These are phyloP conservation scores for Smutsia temminckii DNA, from an alignment of 2,797 vertebrate genomes.

Conservation along the genomic window DNA sequence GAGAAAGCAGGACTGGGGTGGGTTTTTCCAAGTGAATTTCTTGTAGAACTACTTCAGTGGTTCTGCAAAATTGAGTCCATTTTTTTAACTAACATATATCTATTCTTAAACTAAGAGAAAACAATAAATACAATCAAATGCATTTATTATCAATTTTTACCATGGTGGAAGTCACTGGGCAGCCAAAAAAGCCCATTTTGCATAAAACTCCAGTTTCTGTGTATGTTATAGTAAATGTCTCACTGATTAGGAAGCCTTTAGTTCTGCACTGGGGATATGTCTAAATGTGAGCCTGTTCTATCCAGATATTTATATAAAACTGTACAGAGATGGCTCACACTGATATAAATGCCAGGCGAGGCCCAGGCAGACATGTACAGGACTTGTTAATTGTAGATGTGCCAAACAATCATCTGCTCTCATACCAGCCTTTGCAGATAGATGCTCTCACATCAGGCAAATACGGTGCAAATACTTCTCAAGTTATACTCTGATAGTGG, in stretches of 20 bases:
- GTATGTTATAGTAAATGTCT: neutral
- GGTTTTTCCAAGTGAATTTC: neutral
- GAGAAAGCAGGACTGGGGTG: neutral
- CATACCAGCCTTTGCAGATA: neutral
- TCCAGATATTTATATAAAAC: neutral
- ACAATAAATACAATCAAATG: neutral
- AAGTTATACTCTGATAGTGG: neutral
- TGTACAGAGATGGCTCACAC: neutral
- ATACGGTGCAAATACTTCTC: neutral
- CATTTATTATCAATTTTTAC: neutral
- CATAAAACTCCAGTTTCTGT: neutral
- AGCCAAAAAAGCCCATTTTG: neutral
- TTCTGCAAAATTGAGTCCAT: neutral
- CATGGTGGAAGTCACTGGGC: neutral
- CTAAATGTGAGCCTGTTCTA: neutral
- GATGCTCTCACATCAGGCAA: too few relatives aligned
- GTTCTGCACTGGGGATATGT: neutral
- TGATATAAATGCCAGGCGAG: neutral
- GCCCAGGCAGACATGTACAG: neutral
- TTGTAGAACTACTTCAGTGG: neutral
- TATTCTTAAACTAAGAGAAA: constrained; percentile 47
- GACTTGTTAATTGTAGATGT: neutral
- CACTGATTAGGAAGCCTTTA: neutral
- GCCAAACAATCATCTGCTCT: neutral
- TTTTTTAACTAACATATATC: neutral